Conservation (phyloP, 1,140 invertebrate species). For the Hypsibius dujardini region DNA sequence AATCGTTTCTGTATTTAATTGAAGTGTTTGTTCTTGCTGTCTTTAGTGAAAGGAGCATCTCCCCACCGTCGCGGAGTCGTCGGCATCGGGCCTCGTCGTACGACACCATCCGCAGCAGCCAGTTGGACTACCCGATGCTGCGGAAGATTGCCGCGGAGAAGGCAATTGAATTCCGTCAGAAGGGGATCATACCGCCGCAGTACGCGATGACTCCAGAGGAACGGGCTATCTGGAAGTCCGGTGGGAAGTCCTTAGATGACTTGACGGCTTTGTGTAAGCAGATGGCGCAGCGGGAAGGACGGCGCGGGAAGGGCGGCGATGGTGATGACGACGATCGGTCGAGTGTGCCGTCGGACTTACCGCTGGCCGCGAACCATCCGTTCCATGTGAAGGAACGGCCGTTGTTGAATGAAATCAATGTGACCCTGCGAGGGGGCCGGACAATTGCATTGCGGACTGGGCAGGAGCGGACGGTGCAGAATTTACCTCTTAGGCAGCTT, state of each 20-base stretch:
- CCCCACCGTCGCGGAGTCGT: background rate
- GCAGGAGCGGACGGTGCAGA: background rate
- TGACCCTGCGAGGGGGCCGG: background rate
- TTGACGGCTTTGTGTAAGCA: conserved; percentile 9
- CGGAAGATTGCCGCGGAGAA: background rate
- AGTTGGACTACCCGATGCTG: background rate
- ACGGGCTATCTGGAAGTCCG: background rate
- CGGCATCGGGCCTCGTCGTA: background rate
- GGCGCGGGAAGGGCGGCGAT: background rate
- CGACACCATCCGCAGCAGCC: conserved; percentile 2
- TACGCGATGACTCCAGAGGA: conserved; percentile 10
- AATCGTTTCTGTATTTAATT: too few species aligned
- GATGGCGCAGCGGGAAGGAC: background rate
- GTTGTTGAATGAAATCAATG: conserved; percentile 20
- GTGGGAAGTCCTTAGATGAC: conserved; percentile 8
- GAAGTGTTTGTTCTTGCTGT: too few species aligned
- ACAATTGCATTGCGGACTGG: background rate
- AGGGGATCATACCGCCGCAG: background rate
- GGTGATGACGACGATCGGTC: conserved; percentile 8
- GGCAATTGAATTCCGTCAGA: background rate
- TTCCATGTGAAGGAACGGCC: conserved; percentile 21
- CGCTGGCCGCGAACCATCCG: conserved; percentile 20
- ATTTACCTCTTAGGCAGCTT: conserved; percentile 1
- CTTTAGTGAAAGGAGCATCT: too few species aligned
- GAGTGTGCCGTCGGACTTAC: background rate